These are phyloP conservation scores for Aplodontia rufa DNA, from an alignment of 2,113 vertebrate species.

Conservation along the genomic window DNA sequence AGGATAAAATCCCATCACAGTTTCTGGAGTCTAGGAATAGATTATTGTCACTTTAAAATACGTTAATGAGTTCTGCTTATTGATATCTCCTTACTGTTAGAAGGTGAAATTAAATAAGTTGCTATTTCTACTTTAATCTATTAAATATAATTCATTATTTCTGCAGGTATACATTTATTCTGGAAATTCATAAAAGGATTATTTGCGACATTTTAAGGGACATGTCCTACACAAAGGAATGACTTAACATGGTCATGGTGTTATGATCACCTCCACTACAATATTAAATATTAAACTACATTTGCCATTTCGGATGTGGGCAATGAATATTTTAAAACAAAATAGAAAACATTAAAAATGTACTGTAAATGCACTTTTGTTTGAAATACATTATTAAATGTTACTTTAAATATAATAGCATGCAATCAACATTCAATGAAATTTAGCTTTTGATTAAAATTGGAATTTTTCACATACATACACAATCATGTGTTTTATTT, in stretches of 20 bases:
- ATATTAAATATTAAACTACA: neutral
- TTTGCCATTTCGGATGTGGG: neutral
- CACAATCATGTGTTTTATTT: neutral
- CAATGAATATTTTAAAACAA: neutral
- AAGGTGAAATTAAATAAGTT: neutral
- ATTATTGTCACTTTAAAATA: neutral
- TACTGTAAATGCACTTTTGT: neutral
- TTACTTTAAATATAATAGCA: neutral
- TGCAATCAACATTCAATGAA: neutral
- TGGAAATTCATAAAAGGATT: neutral
- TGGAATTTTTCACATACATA: neutral
- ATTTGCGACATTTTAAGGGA: neutral
- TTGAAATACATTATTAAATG: neutral
- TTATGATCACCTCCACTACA: neutral
- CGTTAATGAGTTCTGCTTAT: neutral
- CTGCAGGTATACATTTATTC: neutral
- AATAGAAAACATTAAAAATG: constrained; percentile 32
- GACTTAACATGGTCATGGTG: neutral
- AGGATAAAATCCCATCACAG: neutral
- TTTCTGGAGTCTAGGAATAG: neutral
- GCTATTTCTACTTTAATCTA: neutral
- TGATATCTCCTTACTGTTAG: neutral
- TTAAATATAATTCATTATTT: neutral
- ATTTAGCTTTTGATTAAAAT: neutral
- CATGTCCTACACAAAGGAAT: neutral